These are phyloP conservation scores for Penaeus monodon DNA, from an alignment of 2,888 invertebrate genomes.

Conservation along the genomic window DNA sequence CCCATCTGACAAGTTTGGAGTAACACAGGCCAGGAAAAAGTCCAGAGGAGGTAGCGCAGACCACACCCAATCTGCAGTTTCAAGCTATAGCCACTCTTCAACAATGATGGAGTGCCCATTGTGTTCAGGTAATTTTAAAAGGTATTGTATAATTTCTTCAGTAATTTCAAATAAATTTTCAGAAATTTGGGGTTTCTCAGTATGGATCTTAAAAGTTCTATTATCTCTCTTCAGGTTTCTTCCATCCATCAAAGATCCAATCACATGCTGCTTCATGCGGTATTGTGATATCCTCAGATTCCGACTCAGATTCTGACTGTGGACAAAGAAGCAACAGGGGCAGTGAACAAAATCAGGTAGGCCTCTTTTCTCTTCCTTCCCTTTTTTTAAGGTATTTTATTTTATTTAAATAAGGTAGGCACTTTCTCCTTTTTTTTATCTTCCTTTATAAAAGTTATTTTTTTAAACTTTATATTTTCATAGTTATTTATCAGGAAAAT, in stretches of 20 bases:
- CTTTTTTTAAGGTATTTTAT: too few relatives aligned
- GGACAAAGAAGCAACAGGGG: too few relatives aligned
- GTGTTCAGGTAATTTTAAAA: conserved; percentile 23
- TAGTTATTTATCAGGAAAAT: too few relatives aligned
- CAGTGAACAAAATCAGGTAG: background rate
- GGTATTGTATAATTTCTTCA: background rate
- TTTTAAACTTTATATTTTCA: too few relatives aligned
- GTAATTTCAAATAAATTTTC: background rate
- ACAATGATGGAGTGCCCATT: conserved; percentile 27
- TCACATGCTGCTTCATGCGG: conserved; percentile 17
- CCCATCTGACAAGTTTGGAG: conserved; percentile 13
- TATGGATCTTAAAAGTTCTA: background rate
- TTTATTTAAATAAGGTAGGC: too few relatives aligned
- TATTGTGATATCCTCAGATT: background rate
- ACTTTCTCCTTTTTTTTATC: too few relatives aligned
- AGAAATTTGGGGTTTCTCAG: too few relatives aligned
- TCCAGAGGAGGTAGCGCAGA: background rate
- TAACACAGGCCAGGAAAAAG: background rate
- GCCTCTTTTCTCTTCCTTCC: too few relatives aligned
- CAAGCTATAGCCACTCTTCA: background rate
- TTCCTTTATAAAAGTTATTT: too few relatives aligned
- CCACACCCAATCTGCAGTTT: background rate
- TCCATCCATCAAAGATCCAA: conserved; percentile 1
- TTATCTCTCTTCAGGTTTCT: background rate
- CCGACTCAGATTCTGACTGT: background rate